Conservation (phyloP, 2,797 vertebrate genomes). For the Percopsis omiscomaycus region DNA sequence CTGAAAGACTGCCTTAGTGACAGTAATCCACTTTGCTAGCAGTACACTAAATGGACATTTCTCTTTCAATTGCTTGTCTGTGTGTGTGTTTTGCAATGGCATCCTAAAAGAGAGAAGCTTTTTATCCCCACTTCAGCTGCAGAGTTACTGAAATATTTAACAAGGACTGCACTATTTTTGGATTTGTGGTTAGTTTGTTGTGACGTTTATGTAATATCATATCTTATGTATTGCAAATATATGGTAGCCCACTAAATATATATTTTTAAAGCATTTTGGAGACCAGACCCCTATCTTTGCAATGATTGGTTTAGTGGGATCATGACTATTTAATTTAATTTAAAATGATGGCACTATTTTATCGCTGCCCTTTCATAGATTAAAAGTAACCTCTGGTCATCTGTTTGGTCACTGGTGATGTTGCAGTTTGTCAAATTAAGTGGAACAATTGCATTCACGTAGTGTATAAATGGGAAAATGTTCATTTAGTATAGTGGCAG, state of each 20-base stretch:
- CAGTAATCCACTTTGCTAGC: constrained; percentile 57
- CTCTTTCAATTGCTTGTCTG: constrained; percentile 65
- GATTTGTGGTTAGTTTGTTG: constrained; percentile 71
- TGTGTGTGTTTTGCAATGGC: constrained; percentile 14
- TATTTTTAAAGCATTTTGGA: too few relatives aligned
- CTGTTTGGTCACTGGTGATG: neutral
- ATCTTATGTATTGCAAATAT: too few relatives aligned
- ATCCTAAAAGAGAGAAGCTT: constrained; percentile 51
- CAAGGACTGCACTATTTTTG: constrained; percentile 77
- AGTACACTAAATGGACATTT: constrained; percentile 51
- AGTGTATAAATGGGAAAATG: too few relatives aligned
- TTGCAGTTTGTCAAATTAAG: neutral
- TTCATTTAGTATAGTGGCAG: too few relatives aligned
- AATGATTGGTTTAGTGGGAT: neutral
- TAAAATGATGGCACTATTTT: constrained; percentile 1
- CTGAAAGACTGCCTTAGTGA: constrained; percentile 49
- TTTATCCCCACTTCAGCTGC: constrained; percentile 70
- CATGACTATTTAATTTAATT: neutral
- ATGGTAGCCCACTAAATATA: too few relatives aligned
- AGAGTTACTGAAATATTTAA: constrained; percentile 79
- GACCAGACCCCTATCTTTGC: too few relatives aligned
- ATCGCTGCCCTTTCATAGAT: neutral
- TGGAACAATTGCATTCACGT: neutral
- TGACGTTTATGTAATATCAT: constrained; percentile 70
- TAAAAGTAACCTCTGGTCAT: neutral